Conservation (phyloP, 1,140 invertebrate species). For the Orchestia grillus region DNA sequence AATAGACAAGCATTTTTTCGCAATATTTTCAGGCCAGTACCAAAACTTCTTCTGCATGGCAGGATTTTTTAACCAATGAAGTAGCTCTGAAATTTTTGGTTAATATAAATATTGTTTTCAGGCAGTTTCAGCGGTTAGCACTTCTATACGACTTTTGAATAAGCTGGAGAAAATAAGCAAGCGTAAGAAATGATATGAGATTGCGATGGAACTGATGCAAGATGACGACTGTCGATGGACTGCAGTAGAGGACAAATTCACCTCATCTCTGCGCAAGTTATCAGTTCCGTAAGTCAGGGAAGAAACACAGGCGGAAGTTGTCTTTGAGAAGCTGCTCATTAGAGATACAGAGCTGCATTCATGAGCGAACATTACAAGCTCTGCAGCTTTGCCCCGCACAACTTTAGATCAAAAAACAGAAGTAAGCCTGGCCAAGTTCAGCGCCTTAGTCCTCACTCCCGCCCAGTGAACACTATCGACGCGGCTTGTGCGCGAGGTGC, state of each 20-base stretch:
- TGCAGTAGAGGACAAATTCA: neutral
- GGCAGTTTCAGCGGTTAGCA: neutral
- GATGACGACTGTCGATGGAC: neutral
- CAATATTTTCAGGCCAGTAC: neutral
- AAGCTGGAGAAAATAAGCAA: neutral
- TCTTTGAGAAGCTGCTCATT: constrained; percentile 34
- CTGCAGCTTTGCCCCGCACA: neutral
- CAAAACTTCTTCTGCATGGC: neutral
- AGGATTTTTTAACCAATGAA: neutral
- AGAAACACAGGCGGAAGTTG: constrained; percentile 33
- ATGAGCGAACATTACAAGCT: constrained; percentile 17
- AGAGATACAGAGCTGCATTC: constrained; percentile 2
- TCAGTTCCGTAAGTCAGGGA: neutral
- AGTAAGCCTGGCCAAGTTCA: neutral
- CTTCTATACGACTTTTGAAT: neutral
- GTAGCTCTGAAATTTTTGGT: neutral
- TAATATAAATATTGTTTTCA: neutral
- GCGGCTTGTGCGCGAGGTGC: neutral
- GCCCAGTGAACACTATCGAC: neutral
- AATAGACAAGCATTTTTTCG: neutral
- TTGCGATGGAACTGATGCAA: neutral
- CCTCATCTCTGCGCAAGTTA: neutral
- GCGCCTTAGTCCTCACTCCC: neutral
- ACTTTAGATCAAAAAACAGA: neutral
- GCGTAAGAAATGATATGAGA: neutral